These are phyloP conservation scores for Autographa pulchrina DNA, from an alignment of 2,888 invertebrate genomes.

Conservation along the genomic window DNA sequence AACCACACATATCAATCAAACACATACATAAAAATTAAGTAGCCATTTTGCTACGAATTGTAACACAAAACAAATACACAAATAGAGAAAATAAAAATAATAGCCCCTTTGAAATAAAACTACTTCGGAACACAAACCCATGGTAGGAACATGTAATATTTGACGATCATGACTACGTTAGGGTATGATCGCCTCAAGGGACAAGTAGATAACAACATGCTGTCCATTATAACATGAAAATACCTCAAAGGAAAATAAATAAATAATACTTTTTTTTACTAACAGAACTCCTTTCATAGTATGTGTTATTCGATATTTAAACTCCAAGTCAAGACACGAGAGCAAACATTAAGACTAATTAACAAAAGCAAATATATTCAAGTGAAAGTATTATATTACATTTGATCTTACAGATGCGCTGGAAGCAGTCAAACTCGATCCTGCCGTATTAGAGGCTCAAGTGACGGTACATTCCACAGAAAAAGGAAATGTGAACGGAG, in stretches of 20 bases:
- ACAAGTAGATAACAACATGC: not conserved
- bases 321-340: not conserved
- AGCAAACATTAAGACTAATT: not conserved
- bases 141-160: not conserved
- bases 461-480: constrained; percentile 64
- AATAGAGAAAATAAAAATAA: no score
- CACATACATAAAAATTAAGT: no score
- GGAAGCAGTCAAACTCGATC: constrained; percentile 78
- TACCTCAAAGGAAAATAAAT: no score
- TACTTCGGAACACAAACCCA: no score
- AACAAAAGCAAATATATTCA: not conserved
- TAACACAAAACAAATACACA: no score
- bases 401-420: constrained; percentile 70
- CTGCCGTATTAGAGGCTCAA: constrained; percentile 81
- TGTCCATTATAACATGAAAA: no score
- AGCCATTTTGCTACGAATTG: no score
- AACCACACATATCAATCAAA: no score
- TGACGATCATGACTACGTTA: not conserved
- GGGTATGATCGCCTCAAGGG: not conserved
- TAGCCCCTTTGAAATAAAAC: no score
- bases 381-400: not conserved
- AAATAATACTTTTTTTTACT: no score
- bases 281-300: no score
- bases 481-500: constrained; percentile 17
- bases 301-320: not conserved